Evolutionary conservation across 2,888 invertebrate species (phyloP).

Genomic region (Apocheima hispidaria): DNA sequence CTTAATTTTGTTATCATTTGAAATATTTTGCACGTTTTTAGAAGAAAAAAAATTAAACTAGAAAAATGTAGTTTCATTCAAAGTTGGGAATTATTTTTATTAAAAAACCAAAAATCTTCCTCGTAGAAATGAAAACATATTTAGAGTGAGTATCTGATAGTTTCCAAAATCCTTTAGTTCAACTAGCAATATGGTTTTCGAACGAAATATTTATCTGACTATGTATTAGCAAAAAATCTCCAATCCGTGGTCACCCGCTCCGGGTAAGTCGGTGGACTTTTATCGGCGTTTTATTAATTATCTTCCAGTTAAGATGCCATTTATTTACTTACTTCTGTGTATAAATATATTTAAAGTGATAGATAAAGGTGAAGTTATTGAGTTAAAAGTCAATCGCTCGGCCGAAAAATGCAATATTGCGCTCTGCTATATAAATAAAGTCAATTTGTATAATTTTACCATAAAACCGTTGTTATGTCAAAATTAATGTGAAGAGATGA

Average conservation of each 20-base stretch:
- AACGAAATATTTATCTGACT: not conserved
- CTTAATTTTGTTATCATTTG: too few species aligned
- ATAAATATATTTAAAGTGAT: constrained; percentile 45
- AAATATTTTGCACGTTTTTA: too few species aligned
- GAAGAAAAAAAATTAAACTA: too few species aligned
- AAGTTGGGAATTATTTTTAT: too few species aligned
- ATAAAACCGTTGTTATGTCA: constrained; percentile 16
- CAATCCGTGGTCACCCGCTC: constrained; percentile 9
- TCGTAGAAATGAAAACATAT: too few species aligned
- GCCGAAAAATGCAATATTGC: constrained; percentile 14
- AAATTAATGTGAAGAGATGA: constrained; percentile 4
- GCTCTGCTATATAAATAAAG: constrained; percentile 6
- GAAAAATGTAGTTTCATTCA: too few species aligned
- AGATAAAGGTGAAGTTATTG: constrained; percentile 33
- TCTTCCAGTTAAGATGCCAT: constrained; percentile 48
- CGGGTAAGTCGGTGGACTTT: constrained; percentile 53
- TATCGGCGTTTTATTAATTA: constrained; percentile 54
- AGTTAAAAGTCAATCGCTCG: constrained; percentile 20
- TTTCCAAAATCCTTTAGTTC: too few species aligned
- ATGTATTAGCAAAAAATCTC: not conserved
- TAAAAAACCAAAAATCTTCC: too few species aligned
- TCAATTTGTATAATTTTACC: constrained; percentile 27
- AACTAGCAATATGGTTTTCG: not conserved
- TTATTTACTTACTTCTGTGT: constrained; percentile 46
- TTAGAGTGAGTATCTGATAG: too few species aligned